These are phyloP conservation scores for Potamilus streckersoni DNA, from an alignment of 1,140 invertebrate genomes.

Conservation along the genomic window DNA sequence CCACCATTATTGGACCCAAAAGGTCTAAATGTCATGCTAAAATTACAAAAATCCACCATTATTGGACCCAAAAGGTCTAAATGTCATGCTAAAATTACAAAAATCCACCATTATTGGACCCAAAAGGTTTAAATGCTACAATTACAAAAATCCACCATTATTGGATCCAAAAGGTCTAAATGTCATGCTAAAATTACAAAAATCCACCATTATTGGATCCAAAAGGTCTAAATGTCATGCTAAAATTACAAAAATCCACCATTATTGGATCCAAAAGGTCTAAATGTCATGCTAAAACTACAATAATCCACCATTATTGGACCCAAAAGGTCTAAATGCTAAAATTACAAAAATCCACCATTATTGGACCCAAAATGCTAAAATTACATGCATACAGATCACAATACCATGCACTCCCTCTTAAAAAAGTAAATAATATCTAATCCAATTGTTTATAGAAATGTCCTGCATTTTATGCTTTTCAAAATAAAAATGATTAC, in stretches of 20 bases:
- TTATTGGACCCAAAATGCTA: background rate
- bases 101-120: background rate
- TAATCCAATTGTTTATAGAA: background rate
- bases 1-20: background rate
- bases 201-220: background rate
- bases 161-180: background rate
- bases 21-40: background rate
- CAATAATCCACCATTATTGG: background rate
- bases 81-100: background rate
- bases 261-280: background rate
- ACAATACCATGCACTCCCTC: background rate
- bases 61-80: background rate
- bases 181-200: background rate
- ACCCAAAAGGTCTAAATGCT: background rate
- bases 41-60: background rate
- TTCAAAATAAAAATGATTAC: slow-evolving; percentile 35
- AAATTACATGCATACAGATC: background rate
- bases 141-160: background rate
- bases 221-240: background rate
- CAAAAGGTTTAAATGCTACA: background rate
- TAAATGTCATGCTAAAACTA: background rate
- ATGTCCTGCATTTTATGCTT: background rate
- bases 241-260: background rate
- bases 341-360: background rate
- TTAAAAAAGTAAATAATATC: background rate